A percentile compares a stretch with the other conserved stretches of the same genome.
phyloP scores from a whole-genome alignment of 1,140 invertebrate genomes.

The Gonatopus flavifemur region DNA sequence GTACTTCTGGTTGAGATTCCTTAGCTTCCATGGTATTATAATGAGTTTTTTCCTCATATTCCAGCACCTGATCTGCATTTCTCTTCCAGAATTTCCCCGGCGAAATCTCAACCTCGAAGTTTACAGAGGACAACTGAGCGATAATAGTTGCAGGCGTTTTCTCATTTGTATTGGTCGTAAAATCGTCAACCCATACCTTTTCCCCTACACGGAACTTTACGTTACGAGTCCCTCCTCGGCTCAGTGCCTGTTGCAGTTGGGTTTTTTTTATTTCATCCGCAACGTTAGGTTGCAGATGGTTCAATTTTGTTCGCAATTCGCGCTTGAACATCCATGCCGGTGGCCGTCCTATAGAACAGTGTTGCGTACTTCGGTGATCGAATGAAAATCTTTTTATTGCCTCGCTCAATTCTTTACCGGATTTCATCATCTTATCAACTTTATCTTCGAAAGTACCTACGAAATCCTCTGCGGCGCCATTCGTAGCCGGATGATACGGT shows the following conservation, averaged over 20 bases:
- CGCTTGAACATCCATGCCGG: not conserved
- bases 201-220: not conserved
- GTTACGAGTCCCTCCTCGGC: not conserved
- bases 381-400: not conserved
- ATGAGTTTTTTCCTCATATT: no score
- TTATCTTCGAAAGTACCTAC: constrained; percentile 8
- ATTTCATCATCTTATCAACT: constrained; percentile 1
- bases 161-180: no score
- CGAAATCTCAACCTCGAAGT: no score
- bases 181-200: no score
- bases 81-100: no score
- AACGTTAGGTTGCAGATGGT: not conserved
- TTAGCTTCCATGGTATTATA: no score
- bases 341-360: not conserved
- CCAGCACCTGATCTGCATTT: no score
- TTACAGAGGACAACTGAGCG: no score
- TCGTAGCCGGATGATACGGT: constrained; percentile 21
- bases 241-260: not conserved
- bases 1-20: no score
- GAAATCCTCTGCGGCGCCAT: no score
- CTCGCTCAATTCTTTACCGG: not conserved
- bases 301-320: not conserved
- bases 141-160: no score
- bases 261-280: not conserved
- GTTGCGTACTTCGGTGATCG: not conserved